Conservation (phyloP, 2,113 vertebrate species). For the Neomonachus schauinslandi region DNA sequence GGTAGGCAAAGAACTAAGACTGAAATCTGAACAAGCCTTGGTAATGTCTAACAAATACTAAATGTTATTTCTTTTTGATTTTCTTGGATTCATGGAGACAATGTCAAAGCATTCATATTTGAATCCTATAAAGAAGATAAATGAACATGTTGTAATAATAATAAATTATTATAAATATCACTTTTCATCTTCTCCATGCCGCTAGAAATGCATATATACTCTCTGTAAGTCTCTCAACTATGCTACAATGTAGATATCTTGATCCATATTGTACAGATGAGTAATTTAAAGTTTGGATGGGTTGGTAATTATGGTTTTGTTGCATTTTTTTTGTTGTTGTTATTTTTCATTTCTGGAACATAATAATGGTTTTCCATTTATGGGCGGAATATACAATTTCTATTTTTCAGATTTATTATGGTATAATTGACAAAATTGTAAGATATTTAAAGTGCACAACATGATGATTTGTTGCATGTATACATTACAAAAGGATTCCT, state of each 20-base stretch:
- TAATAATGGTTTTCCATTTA: not conserved
- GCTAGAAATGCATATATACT: not conserved
- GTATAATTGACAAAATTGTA: not conserved
- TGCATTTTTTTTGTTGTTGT: not conserved
- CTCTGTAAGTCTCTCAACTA: not conserved
- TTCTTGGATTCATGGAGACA: not conserved
- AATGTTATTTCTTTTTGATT: not conserved
- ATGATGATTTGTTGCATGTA: not conserved
- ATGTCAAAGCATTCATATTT: not conserved
- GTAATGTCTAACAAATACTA: not conserved
- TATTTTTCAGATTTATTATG: not conserved
- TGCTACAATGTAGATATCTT: not conserved
- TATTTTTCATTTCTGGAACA: not conserved
- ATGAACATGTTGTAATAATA: not conserved
- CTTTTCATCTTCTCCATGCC: not conserved
- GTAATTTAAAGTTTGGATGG: not conserved
- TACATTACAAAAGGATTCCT: not conserved
- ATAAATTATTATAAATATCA: not conserved
- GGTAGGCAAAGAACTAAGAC: not conserved
- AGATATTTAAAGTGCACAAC: not conserved
- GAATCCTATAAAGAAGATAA: not conserved
- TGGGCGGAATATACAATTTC: not conserved
- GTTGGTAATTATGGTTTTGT: not conserved
- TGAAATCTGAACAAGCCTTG: not conserved
- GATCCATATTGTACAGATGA: not conserved